These are phyloP conservation scores for Megalurothrips usitatus DNA, from an alignment of 2,888 invertebrate genomes.

Conservation along the genomic window DNA sequence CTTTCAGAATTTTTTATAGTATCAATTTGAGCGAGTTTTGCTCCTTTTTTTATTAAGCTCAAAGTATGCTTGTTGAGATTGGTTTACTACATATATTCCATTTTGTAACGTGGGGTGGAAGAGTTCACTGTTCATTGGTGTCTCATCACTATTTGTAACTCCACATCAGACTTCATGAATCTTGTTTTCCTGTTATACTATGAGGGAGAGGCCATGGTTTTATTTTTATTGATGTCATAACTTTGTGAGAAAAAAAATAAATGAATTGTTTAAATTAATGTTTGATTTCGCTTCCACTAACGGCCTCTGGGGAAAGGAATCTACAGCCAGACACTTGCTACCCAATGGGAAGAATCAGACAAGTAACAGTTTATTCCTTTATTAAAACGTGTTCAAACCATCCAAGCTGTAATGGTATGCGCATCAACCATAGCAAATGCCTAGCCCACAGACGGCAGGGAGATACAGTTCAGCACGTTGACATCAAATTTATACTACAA, in stretches of 20 bases:
- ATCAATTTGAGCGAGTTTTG: not conserved
- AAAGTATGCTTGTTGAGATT: not conserved
- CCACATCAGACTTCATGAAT: not conserved
- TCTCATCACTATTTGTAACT: not conserved
- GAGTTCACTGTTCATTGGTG: not conserved
- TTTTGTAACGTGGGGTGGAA: not conserved
- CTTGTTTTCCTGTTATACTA: slow-evolving; percentile 13
- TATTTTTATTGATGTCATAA: slow-evolving; percentile 11
- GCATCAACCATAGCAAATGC: too few species aligned
- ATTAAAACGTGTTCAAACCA: too few species aligned
- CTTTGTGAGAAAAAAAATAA: not conserved
- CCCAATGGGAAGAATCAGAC: too few species aligned
- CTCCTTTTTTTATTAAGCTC: not conserved
- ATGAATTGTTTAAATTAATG: not conserved
- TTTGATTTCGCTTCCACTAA: not conserved
- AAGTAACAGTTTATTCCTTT: too few species aligned
- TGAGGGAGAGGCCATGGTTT: slow-evolving; percentile 21
- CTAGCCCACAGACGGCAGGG: too few species aligned
- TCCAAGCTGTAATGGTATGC: too few species aligned
- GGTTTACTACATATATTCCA: not conserved
- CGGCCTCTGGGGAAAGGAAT: too few species aligned
- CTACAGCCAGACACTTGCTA: too few species aligned
- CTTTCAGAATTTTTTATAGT: slow-evolving; percentile 17
- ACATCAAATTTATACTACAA: too few species aligned
- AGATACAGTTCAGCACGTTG: too few species aligned